Conservation (phyloP, 2,113 vertebrate genomes). For the Eolophus roseicapilla region DNA sequence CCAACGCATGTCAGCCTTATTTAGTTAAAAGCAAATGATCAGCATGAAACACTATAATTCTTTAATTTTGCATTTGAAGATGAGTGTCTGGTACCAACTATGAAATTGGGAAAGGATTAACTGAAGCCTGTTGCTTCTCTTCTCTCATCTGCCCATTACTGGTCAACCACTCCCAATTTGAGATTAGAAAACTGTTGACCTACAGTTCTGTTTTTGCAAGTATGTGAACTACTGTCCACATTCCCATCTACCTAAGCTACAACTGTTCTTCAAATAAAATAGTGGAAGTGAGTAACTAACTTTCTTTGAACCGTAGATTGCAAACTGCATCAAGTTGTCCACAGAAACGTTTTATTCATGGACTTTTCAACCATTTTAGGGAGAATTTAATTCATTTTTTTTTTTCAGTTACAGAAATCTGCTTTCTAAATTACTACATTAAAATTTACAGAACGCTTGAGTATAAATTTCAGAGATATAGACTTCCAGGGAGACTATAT, state of each 20-base stretch:
- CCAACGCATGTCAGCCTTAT: neutral
- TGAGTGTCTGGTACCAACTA: neutral
- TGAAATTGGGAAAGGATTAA: neutral
- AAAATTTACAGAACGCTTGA: neutral
- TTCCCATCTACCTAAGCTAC: neutral
- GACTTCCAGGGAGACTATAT: neutral
- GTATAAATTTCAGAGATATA: neutral
- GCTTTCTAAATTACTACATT: neutral
- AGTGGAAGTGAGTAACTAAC: neutral
- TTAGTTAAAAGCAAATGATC: neutral
- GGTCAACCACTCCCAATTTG: neutral
- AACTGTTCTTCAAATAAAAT: neutral
- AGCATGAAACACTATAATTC: neutral
- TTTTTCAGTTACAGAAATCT: neutral
- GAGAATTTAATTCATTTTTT: neutral
- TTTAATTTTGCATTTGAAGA: neutral
- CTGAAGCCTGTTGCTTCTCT: neutral
- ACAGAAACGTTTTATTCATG: neutral
- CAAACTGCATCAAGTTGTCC: neutral
- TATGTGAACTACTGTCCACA: neutral
- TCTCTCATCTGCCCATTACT: neutral
- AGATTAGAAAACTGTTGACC: neutral
- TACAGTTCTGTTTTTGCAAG: neutral
- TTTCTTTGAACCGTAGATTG: neutral
- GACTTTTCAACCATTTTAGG: neutral